phyloP scores from a whole-genome alignment of 2,888 invertebrate genomes.

The Archips crataeganus region DNA sequence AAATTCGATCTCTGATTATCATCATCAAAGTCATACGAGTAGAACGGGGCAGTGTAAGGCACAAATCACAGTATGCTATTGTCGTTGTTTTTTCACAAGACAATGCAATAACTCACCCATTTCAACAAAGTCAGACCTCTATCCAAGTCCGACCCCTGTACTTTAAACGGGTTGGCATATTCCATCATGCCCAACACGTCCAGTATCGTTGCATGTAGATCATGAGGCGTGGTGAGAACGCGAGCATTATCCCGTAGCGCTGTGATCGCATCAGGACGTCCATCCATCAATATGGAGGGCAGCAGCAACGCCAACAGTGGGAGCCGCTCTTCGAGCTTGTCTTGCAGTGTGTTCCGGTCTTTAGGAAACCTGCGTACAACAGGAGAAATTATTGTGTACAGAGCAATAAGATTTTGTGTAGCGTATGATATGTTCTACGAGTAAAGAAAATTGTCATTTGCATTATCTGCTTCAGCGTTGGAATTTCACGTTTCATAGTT shows the following conservation, averaged over 20 bases:
- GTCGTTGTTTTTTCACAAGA: too few relatives aligned
- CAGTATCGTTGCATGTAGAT: slow-evolving; percentile 92
- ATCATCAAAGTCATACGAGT: too few relatives aligned
- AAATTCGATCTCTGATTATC: too few relatives aligned
- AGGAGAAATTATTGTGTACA: not conserved
- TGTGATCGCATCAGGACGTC: slow-evolving; percentile 85
- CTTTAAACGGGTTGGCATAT: slow-evolving; percentile 65
- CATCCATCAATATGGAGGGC: slow-evolving; percentile 88
- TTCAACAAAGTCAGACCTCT: slow-evolving; percentile 88
- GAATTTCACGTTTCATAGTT: too few relatives aligned
- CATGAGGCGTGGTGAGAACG: slow-evolving; percentile 94
- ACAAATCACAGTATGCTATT: too few relatives aligned
- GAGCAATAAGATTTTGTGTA: too few relatives aligned
- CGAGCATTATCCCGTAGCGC: slow-evolving; percentile 88
- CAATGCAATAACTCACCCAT: slow-evolving; percentile 72
- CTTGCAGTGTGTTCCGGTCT: slow-evolving; percentile 94
- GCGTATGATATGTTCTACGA: too few relatives aligned
- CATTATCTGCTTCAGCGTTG: too few relatives aligned
- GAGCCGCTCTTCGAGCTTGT: slow-evolving; percentile 95
- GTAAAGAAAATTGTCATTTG: too few relatives aligned
- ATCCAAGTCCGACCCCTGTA: slow-evolving; percentile 80
- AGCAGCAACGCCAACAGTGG: slow-evolving; percentile 94
- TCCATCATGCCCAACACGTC: slow-evolving; percentile 86
- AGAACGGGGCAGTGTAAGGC: too few relatives aligned
- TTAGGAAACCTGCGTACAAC: slow-evolving; percentile 88